These are phyloP conservation scores for Huso huso DNA, from an alignment of 2,797 vertebrate species.

Conservation along the genomic window DNA sequence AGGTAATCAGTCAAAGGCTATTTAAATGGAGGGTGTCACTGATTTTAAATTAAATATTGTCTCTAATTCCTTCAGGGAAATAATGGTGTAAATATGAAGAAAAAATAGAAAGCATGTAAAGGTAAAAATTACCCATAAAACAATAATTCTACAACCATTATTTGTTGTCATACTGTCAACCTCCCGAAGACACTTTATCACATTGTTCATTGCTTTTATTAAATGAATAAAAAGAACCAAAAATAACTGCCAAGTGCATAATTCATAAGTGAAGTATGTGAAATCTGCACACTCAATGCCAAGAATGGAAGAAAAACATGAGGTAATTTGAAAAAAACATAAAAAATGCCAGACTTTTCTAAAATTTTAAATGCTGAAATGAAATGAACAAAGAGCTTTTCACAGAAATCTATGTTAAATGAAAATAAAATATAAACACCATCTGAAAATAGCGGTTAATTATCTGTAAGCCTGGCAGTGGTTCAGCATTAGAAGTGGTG, in stretches of 20 bases:
- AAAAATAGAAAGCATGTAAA: too few species aligned
- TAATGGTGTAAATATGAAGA: too few species aligned
- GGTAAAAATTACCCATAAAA: too few species aligned
- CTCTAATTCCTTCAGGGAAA: slow-evolving; percentile 13
- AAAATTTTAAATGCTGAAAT: slow-evolving; percentile 44
- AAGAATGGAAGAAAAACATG: slow-evolving; percentile 48
- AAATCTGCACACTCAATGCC: slow-evolving; percentile 38
- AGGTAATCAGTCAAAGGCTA: too few species aligned
- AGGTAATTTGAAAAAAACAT: slow-evolving; percentile 51
- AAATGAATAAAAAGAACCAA: slow-evolving; percentile 42
- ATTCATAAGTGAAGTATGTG: slow-evolving; percentile 42
- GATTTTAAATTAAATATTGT: slow-evolving; percentile 33
- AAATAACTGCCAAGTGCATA: slow-evolving; percentile 52
- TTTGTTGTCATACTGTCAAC: too few species aligned
- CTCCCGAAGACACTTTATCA: too few species aligned
- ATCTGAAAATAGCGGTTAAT: slow-evolving; percentile 50
- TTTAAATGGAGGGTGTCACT: slow-evolving; percentile 33
- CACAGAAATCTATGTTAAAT: slow-evolving; percentile 18
- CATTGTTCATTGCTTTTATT: slow-evolving; percentile 1
- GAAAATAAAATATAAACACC: slow-evolving; percentile 37
- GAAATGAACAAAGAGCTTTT: slow-evolving; percentile 47
- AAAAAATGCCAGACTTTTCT: too few species aligned
- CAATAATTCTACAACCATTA: too few species aligned
- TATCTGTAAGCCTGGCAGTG: slow-evolving; percentile 44
- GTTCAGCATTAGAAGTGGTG: slow-evolving; percentile 45